Evolutionary conservation across 2,888 invertebrate genomes (phyloP).

Genomic region (Platerodrilus igneus): DNA sequence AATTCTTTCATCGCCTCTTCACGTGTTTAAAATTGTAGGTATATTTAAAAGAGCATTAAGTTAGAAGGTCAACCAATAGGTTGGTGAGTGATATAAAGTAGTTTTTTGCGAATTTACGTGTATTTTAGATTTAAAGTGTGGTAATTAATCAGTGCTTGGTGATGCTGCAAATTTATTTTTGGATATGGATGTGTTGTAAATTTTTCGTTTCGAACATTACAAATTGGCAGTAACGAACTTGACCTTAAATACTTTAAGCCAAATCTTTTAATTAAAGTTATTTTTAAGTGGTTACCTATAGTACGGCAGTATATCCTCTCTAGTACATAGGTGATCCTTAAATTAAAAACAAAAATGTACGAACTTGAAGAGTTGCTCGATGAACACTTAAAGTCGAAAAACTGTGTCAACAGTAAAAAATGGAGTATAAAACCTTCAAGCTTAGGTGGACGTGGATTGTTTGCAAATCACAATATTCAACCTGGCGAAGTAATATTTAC

Average conservation of each 20-base stretch:
- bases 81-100: too few species aligned
- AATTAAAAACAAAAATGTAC: slow-evolving; percentile 5
- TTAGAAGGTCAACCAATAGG: too few species aligned
- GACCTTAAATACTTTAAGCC: slow-evolving; percentile 10
- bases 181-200: too few species aligned
- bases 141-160: too few species aligned
- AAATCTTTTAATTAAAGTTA: slow-evolving; percentile 15
- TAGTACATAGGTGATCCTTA: neutral
- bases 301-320: slow-evolving; percentile 1
- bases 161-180: too few species aligned
- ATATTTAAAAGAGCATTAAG: too few species aligned
- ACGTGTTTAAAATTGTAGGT: too few species aligned
- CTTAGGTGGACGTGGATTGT: slow-evolving; percentile 66
- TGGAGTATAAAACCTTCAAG: slow-evolving; percentile 61
- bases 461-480: slow-evolving; percentile 62
- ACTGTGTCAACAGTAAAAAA: slow-evolving; percentile 37
- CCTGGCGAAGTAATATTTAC: slow-evolving; percentile 66
- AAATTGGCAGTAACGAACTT: slow-evolving; percentile 10
- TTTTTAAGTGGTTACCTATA: slow-evolving; percentile 8
- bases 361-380: slow-evolving; percentile 9
- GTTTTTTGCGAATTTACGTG: too few species aligned
- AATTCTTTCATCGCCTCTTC: too few species aligned
- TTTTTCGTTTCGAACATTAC: too few species aligned
- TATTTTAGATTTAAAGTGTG: too few species aligned
- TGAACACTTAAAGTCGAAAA: slow-evolving; percentile 11